Conservation (phyloP, 2,113 vertebrate species). For the Ascaphus truei region DNA sequence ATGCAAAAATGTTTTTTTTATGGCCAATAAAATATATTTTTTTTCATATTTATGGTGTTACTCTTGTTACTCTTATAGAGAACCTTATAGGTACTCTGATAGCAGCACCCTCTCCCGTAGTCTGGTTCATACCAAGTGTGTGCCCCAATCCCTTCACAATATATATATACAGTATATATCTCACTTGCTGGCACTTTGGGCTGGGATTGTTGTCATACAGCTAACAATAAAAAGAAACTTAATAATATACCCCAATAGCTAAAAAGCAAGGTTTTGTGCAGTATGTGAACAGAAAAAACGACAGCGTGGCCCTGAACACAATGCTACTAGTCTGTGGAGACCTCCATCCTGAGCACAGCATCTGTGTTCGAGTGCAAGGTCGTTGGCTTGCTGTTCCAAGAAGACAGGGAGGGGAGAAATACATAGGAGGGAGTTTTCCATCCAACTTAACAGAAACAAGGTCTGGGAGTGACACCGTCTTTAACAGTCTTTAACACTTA, state of each 20-base stretch:
- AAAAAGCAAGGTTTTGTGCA: constrained; percentile 62
- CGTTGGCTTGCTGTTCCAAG: constrained; percentile 30
- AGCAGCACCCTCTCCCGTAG: no score
- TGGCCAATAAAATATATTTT: no score
- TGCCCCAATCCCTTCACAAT: no score
- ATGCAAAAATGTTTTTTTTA: no score
- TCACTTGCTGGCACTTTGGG: constrained; percentile 67
- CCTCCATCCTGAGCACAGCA: constrained; percentile 16
- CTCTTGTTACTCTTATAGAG: no score
- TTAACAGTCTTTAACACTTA: constrained; percentile 38
- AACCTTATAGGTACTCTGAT: no score
- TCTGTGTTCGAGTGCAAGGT: constrained; percentile 39
- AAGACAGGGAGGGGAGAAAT: constrained; percentile 19
- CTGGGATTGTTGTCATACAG: constrained; percentile 68
- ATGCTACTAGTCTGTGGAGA: constrained; percentile 41
- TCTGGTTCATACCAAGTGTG: no score
- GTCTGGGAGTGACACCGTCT: constrained; percentile 36
- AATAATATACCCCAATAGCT: constrained; percentile 67
- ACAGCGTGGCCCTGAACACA: constrained; percentile 43
- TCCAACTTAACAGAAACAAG: constrained; percentile 37
- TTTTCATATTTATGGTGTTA: no score
- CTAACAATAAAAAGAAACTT: constrained; percentile 68
- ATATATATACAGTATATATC: no score
- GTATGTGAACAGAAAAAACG: constrained; percentile 48
- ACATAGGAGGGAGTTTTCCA: constrained; percentile 10